phyloP scores from a whole-genome alignment of 2,113 vertebrate genomes.

The Nycticryphes semicollaris region DNA sequence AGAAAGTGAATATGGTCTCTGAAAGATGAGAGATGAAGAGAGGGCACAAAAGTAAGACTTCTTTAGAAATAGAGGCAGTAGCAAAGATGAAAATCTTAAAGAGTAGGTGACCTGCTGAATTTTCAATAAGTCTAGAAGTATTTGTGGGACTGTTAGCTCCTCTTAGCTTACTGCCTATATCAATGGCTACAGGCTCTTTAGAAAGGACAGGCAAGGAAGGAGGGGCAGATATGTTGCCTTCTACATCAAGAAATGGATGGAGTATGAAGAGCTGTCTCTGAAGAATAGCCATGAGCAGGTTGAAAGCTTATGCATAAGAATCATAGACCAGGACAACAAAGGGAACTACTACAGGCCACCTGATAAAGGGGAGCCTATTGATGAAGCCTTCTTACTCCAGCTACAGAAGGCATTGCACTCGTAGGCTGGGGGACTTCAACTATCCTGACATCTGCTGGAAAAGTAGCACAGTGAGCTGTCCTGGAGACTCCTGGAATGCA shows the following conservation, averaged over 20 bases:
- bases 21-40: neutral
- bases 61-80: neutral
- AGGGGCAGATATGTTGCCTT: neutral
- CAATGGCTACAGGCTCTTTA: neutral
- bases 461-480: neutral
- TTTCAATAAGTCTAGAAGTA: neutral
- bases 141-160: neutral
- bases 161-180: neutral
- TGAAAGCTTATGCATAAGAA: neutral
- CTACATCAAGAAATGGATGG: neutral
- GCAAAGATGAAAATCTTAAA: neutral
- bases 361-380: neutral
- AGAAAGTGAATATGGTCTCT: rapidly evolving
- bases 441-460: neutral
- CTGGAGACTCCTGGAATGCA: neutral
- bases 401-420: neutral
- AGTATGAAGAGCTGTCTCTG: neutral
- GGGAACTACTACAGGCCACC: neutral
- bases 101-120: neutral
- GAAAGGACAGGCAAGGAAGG: neutral
- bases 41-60: neutral
- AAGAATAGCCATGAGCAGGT: neutral
- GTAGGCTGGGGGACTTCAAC: neutral
- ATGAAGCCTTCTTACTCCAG: neutral
- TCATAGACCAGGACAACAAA: neutral